Evolutionary conservation across 2,888 invertebrate species (phyloP), one percentile per base, ranked within the genome.

Genomic region (Bugulina stolonifera): DNA sequence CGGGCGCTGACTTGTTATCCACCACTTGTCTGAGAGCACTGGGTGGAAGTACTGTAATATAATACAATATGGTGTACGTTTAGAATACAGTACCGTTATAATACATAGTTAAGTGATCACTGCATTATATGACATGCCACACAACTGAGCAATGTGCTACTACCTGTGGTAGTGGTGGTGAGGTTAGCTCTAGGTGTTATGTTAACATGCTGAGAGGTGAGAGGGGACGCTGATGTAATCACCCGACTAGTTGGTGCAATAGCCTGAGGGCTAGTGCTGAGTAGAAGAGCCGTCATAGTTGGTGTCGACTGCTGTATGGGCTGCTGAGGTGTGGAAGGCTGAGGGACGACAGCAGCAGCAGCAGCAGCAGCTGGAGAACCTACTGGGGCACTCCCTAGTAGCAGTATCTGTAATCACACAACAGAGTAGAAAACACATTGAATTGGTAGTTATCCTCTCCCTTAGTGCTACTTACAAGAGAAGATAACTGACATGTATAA

Each of bases 261-360:
- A 64, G 64, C 2, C 34, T 64, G 64, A 64, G 64, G 32, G n/a
- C 10, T 25, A 14, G 32, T 14, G 64, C 32, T 64, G 22, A 64
- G 32, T 3, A 64, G 64, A 27, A 64, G 64, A 27, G 64, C 27
- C 10, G 64, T 32, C 32, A 64, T 27, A 14, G 64, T 64, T 2
- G 64, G 64, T 25, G 64, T 25, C 3, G 64, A 64, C 32, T 64
- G 27, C 34, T 64, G 64, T 2, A 64, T 34, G 32, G 64, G 32
- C 5, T 10, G 43, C 5, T 5, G 18, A 18, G 43, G 10, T 43
- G 43, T 5, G 18, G 43, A 18, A 10, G 43, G 5, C 10, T 43
- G 5, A 18, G 5, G 43, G 64, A 27, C 27, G 10, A 32, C 32
- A 32, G 64, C 29, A 1, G 64, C 64, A 10, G 64, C 29, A n/a